phyloP scores from a whole-genome alignment of 2,888 invertebrate genomes.

The Drosophila eohydei region DNA sequence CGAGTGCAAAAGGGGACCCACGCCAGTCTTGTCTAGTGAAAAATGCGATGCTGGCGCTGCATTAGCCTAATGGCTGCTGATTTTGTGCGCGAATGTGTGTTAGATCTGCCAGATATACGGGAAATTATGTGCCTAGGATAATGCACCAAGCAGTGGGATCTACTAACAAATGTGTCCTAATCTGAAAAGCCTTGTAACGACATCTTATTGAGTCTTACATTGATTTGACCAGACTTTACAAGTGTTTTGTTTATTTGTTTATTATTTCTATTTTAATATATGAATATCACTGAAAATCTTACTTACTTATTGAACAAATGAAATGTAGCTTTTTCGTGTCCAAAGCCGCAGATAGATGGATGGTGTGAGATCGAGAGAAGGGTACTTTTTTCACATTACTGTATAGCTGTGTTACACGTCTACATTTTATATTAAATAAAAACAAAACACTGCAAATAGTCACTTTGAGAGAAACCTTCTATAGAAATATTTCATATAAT shows the following conservation, averaged over 20 bases:
- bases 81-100: conserved; percentile 45
- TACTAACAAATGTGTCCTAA: not conserved
- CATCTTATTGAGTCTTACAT: not conserved
- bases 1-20: conserved; percentile 6
- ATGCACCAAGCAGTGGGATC: not conserved
- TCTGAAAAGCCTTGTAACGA: not conserved
- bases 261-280: too few relatives aligned
- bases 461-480: too few relatives aligned
- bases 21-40: conserved; percentile 59
- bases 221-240: not conserved
- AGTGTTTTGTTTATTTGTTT: not conserved
- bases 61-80: conserved; percentile 64
- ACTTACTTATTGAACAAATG: too few relatives aligned
- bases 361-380: too few relatives aligned
- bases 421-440: too few relatives aligned
- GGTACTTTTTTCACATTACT: too few relatives aligned
- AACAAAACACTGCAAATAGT: too few relatives aligned
- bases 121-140: conserved; percentile 5
- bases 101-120: conserved; percentile 58
- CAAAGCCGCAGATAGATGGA: too few relatives aligned
- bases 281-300: too few relatives aligned
- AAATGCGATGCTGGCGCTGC: conserved; percentile 67
- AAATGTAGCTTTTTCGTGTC: too few relatives aligned
- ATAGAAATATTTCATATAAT: not conserved
- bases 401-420: too few relatives aligned